Evolutionary conservation across 2,113 vertebrate genomes (phyloP).

Genomic region (Girardinichthys multiradiatus): DNA sequence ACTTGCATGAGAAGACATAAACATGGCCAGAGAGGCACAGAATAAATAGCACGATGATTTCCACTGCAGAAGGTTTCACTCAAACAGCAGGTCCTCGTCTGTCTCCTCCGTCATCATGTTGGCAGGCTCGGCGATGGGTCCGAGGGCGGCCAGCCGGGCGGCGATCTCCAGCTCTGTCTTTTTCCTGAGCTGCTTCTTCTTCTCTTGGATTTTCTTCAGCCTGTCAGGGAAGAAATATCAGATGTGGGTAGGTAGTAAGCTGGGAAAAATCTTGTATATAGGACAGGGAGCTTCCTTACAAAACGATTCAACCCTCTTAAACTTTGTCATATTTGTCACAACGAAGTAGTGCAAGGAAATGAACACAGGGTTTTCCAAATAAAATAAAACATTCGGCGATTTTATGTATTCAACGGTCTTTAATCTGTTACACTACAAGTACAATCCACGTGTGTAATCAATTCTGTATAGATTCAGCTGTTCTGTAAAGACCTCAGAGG

Average conservation of each 20-base stretch:
- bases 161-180: conserved; percentile 87
- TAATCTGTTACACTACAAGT: too few species aligned
- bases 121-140: conserved; percentile 83
- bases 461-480: too few species aligned
- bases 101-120: conserved; percentile 92
- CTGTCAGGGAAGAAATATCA: conserved; percentile 64
- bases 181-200: conserved; percentile 95
- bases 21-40: conserved; percentile 65
- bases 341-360: too few species aligned
- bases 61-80: conserved; percentile 72
- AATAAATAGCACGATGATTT: conserved; percentile 76
- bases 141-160: conserved; percentile 77
- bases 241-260: background rate
- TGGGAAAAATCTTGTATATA: background rate
- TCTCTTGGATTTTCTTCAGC: conserved; percentile 99
- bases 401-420: too few species aligned
- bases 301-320: too few species aligned
- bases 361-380: too few species aligned
- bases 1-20: conserved; percentile 48
- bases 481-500: too few species aligned
- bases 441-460: too few species aligned
- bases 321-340: too few species aligned
- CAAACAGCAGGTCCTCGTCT: conserved; percentile 95
- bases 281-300: background rate
- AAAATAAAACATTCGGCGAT: too few species aligned